Conservation (phyloP, 2,888 invertebrate species). For the Thera obeliscata region DNA sequence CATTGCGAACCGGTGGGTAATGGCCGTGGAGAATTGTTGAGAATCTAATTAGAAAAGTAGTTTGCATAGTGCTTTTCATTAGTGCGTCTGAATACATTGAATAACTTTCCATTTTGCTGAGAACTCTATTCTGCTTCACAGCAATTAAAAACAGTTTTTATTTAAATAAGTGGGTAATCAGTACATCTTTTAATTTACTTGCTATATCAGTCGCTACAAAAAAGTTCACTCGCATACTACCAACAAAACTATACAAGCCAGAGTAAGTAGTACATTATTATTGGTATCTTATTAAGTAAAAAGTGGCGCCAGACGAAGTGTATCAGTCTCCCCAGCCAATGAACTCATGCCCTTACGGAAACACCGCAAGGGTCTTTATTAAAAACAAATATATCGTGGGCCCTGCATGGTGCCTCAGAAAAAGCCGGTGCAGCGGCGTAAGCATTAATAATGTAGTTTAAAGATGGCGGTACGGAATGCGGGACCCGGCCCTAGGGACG, state of each 20-base stretch:
- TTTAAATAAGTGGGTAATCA: neutral
- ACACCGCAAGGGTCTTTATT: constrained; percentile 66
- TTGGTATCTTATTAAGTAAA: constrained; percentile 3
- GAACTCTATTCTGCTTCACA: neutral
- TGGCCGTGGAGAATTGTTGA: constrained; percentile 25
- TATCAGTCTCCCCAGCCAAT: constrained; percentile 19
- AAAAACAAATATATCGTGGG: constrained; percentile 73
- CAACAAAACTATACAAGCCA: neutral
- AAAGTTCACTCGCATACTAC: neutral
- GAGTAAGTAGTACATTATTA: constrained; percentile 1
- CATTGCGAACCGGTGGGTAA: constrained; percentile 31
- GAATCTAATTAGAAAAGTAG: constrained; percentile 23
- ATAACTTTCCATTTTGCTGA: constrained; percentile 9
- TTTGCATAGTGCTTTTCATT: constrained; percentile 2
- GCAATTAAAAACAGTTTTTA: neutral
- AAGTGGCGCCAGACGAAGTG: constrained; percentile 27
- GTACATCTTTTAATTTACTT: too few relatives aligned
- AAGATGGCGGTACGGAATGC: constrained; percentile 81
- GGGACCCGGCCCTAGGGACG: constrained; percentile 55
- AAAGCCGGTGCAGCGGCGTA: constrained; percentile 51
- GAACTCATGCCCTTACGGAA: constrained; percentile 42
- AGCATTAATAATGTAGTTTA: constrained; percentile 82
- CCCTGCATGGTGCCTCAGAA: constrained; percentile 54
- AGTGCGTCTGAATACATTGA: constrained; percentile 1
- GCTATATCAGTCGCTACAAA: neutral